Evolutionary conservation across 2,888 invertebrate genomes (phyloP), one percentile per base, ranked within the genome.

Genomic region (Pollenia griseotomentosa): DNA sequence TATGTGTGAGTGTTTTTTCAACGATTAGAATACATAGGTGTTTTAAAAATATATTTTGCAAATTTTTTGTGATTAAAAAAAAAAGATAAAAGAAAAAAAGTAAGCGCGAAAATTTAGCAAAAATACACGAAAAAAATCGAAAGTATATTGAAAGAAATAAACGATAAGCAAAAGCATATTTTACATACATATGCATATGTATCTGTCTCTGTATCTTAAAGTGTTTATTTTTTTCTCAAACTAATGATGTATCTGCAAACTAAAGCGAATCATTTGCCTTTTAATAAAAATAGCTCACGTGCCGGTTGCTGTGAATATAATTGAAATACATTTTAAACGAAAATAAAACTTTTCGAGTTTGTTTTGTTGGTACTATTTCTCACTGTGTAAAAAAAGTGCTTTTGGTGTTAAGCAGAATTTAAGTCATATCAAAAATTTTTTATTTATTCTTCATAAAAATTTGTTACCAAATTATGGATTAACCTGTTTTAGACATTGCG

Each of bases 31-130:
- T 16, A 44, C 16, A 1, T 68, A 74, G 42, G 42, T 86, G 33
- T 65, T 80, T 81, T 75, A 59, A 83, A 86, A 79, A 83, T 74
- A 86, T 5, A 70, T n/a, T 66, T 63, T 51, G 53, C 68, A 33
- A 83, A 80, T 44, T 55, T 40, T 10, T 14, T 53, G 42, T 51
- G 33, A 23, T 70, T 11, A 14, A 75, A 9, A 53, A 55, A 16
- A 59, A 44, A 65, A 1, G 7, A 33, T 61, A 9, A 44, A 53
- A 16, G 51, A 44, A 65, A 3, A 53, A 23, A 14, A 51, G 53
- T 9, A 1, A 11, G 33, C 1, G 46, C 16, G 23, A 63, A 59
- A 55, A 33, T 16, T 46, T 51, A 51, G 19, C n/a, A 3, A 81
- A 65, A 55, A 59, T 11, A 9, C 11, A 59, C 19, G 16, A 84